phyloP scores from a whole-genome alignment of 1,140 invertebrate genomes.

The Dreissena polymorpha region DNA sequence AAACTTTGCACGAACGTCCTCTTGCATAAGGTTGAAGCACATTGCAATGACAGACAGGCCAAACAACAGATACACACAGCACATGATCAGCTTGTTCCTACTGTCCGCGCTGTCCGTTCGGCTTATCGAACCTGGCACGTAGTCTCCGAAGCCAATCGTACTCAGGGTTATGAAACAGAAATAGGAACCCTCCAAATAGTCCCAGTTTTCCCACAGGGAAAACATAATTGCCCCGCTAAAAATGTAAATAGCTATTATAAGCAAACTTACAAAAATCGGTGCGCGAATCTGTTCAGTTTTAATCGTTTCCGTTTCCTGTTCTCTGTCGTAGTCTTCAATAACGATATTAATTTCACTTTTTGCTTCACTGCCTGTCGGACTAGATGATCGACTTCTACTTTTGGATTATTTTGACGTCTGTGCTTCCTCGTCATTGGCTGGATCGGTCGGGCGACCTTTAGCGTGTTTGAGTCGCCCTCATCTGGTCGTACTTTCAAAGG shows the following conservation, averaged over 20 bases:
- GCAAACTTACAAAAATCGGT: constrained; percentile 73
- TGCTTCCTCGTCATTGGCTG: background rate
- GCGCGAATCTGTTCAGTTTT: constrained; percentile 69
- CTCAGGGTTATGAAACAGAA: constrained; percentile 93
- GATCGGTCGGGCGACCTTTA: background rate
- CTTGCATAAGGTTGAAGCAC: constrained; percentile 99
- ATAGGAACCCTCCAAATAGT: constrained; percentile 93
- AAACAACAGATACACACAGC: constrained; percentile 83
- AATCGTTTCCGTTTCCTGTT: constrained; percentile 46
- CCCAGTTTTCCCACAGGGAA: constrained; percentile 85
- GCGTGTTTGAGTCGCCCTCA: background rate
- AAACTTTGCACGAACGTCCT: constrained; percentile 89
- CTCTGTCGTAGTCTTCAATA: constrained; percentile 59
- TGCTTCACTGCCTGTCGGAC: constrained; percentile 6
- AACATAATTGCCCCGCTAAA: constrained; percentile 76
- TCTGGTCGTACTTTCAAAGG: background rate
- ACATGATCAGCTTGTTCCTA: constrained; percentile 70
- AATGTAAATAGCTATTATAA: constrained; percentile 75
- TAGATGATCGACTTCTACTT: constrained; percentile 13
- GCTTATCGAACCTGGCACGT: constrained; percentile 88
- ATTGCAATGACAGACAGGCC: constrained; percentile 98
- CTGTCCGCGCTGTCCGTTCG: constrained; percentile 81
- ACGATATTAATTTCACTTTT: constrained; percentile 36
- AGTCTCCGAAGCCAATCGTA: constrained; percentile 95
- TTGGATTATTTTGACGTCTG: constrained; percentile 3